Percentiles rank a stretch among this genome's conserved stretches.
These are phyloP conservation scores for Pseudococcus jackbeardsleyi DNA, from an alignment of 2,888 invertebrate species.

Conservation along the genomic window DNA sequence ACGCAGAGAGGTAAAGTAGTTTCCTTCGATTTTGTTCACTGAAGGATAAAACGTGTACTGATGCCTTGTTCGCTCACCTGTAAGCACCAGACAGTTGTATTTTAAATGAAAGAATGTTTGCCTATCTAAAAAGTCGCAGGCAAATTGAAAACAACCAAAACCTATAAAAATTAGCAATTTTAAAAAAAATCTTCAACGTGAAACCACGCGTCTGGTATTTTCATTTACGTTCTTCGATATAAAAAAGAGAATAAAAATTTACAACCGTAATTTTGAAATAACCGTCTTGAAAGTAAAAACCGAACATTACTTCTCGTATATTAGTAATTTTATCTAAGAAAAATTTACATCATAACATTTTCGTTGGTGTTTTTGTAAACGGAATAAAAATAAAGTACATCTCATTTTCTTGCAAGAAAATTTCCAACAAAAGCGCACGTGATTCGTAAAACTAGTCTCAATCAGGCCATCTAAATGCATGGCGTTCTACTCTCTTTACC, in stretches of 20 bases:
- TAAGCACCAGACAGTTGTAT: neutral
- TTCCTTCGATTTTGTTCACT: neutral
- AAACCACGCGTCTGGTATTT: neutral
- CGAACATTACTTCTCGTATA: neutral
- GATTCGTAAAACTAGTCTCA: conserved; percentile 62
- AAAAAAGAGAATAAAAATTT: neutral
- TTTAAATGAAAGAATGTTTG: neutral
- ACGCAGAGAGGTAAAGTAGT: conserved; percentile 59
- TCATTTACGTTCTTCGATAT: neutral
- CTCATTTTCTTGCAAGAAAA: conserved; percentile 43
- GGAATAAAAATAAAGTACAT: conserved; percentile 47
- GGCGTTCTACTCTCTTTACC: conserved; percentile 58
- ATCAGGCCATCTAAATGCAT: conserved; percentile 66
- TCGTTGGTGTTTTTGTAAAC: neutral
- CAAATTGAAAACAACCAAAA: neutral
- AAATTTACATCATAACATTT: conserved; percentile 37
- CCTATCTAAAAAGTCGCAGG: neutral
- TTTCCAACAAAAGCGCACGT: conserved; percentile 42
- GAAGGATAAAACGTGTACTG: conserved; percentile 53
- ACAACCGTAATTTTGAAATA: neutral
- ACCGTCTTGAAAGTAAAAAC: conserved; percentile 6
- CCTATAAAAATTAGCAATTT: neutral
- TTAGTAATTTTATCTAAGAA: conserved; percentile 9
- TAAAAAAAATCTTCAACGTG: neutral
- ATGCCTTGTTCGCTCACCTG: neutral